Evolutionary conservation across 2,888 invertebrate genomes (phyloP).

Genomic region (Lithophane socia): DNA sequence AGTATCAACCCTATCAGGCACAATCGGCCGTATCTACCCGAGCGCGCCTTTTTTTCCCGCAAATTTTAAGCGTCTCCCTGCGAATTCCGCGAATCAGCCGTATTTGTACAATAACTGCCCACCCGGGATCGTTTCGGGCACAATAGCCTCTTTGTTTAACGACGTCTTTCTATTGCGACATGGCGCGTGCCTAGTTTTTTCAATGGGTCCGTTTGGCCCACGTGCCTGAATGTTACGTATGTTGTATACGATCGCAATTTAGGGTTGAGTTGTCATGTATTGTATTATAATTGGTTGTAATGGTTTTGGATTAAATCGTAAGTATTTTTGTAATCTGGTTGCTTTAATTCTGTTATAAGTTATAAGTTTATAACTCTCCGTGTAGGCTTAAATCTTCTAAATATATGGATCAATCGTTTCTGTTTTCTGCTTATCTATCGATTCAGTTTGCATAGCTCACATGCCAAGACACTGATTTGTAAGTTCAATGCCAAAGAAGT

Average conservation of each 20-base stretch:
- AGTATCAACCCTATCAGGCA: constrained; percentile 80
- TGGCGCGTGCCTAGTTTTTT: constrained; percentile 83
- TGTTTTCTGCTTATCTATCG: neutral
- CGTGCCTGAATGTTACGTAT: constrained; percentile 67
- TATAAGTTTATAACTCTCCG: neutral
- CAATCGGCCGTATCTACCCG: constrained; percentile 75
- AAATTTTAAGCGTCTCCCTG: constrained; percentile 85
- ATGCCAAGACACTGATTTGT: neutral
- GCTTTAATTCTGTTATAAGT: constrained; percentile 10
- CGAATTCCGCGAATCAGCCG: constrained; percentile 85
- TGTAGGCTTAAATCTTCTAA: neutral
- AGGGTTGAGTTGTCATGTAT: constrained; percentile 64
- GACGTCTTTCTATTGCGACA: constrained; percentile 84
- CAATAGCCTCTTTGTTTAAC: constrained; percentile 88
- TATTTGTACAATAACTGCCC: constrained; percentile 86
- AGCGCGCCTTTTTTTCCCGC: constrained; percentile 84
- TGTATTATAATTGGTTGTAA: constrained; percentile 57
- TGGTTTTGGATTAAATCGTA: constrained; percentile 29
- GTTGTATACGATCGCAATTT: constrained; percentile 64
- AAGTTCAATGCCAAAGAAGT: neutral
- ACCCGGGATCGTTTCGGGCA: constrained; percentile 77
- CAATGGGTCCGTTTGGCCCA: constrained; percentile 78
- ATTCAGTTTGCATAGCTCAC: neutral
- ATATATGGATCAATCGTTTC: neutral
- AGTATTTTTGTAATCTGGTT: constrained; percentile 13